phyloP scores from a whole-genome alignment of 1,140 invertebrate genomes.

The Lasioglossum albipes region DNA sequence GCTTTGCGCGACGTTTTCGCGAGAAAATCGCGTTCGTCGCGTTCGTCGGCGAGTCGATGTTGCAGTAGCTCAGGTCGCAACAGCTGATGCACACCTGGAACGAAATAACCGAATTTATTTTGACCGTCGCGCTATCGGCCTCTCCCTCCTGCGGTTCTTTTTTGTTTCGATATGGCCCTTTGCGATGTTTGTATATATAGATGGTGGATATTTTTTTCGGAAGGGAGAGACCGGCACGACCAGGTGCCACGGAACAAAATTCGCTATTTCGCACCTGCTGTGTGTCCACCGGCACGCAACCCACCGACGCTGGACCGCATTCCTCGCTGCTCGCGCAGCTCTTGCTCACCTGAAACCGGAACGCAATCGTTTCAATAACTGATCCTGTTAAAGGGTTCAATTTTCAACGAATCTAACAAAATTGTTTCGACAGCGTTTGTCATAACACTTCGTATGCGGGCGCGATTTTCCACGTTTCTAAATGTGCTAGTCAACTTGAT shows the following conservation, averaged over 20 bases:
- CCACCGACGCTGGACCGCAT: constrained; percentile 83
- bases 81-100: constrained; percentile 85
- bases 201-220: background rate
- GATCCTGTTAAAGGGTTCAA: too few species aligned
- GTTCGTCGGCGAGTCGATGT: constrained; percentile 83
- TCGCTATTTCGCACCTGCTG: constrained; percentile 82
- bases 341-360: constrained; percentile 81
- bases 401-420: too few species aligned
- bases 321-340: constrained; percentile 83
- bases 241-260: constrained; percentile 66
- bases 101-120: constrained; percentile 77
- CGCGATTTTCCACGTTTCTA: too few species aligned
- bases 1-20: constrained; percentile 73
- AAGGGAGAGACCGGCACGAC: background rate
- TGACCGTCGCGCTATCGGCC: constrained; percentile 23
- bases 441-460: too few species aligned
- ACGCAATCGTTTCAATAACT: background rate
- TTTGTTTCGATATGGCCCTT: background rate
- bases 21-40: constrained; percentile 81
- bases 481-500: too few species aligned
- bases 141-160: background rate
- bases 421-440: too few species aligned
- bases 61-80: constrained; percentile 85
- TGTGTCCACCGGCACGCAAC: constrained; percentile 83
- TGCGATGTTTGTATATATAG: background rate